Base-by-base conservation (phyloP, 2,888 invertebrate genomes). In the Thereva nobilitata region DNA sequence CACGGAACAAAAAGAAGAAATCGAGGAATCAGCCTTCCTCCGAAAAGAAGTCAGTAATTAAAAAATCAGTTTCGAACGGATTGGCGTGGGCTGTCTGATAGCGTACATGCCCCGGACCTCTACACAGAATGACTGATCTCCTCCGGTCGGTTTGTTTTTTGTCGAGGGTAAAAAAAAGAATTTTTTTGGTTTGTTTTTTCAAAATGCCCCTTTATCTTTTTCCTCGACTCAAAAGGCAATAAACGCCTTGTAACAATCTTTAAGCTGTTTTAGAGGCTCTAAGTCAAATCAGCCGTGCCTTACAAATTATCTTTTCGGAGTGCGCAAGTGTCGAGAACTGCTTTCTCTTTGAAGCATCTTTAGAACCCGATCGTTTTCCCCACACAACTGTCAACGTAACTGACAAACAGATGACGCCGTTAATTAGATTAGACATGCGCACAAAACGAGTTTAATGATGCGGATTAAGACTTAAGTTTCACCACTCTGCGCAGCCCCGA, bases 371-470 rank as follows among this genome's bases (percentile, higher is more conserved):
- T 61, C 50, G 47, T 41, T 23, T 61, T 50, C 50, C 40, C 41
- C 55, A 40, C 12, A 6, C 23, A 42, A 9, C 42, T 61, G 61
- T 50, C 49, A 61, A 49, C 50, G 23, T 12, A 38, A 35, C 49
- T 49, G 61, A 49, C 50, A 61, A 61, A 50, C 37, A 61, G 61
- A 61, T 61, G 49, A 61, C 50, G 49, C 40, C 50, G 40, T 61
- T 61, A 61, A 61, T 61, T 61, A 61, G 50, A 61, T 61, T 61
- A 49, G 61, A 61, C 61, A 61, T 50, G 61, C 61, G 40, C 61
- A 61, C 61, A 61, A 61, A 61, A 50, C 50, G 61, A 61, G 61
- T 50, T 45, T 45, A 59, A 59, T 59, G 49, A 59, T 47, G 59
- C 59, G 59, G 59, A 59, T 59, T 59, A 59, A 59, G 59, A 59